Percentiles rank a stretch among this genome's conserved stretches.
Evolutionary conservation across 2,113 vertebrate species (phyloP).

Genomic region (Hipposideros armiger): DNA sequence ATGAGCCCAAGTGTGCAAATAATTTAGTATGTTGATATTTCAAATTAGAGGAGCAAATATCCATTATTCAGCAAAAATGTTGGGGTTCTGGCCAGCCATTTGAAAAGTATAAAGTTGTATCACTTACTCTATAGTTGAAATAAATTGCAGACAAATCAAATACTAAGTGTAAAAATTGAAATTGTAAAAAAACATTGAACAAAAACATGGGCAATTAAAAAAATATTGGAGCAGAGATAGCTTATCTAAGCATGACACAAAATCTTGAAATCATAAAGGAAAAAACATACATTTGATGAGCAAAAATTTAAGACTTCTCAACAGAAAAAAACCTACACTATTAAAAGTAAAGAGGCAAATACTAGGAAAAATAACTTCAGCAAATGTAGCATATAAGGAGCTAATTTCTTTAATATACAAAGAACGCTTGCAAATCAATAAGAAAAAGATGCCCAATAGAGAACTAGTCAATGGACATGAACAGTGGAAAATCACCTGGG

Average conservation of each 20-base stretch:
- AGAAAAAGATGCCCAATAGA: neutral
- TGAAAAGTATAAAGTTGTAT: slow-evolving; percentile 23
- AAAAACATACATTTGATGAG: neutral
- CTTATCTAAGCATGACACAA: slow-evolving; percentile 3
- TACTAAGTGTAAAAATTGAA: neutral
- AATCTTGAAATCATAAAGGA: slow-evolving; percentile 41
- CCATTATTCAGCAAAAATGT: neutral
- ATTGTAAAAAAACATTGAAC: neutral
- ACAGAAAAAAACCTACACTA: neutral
- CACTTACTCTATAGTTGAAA: neutral
- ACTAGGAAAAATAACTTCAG: neutral
- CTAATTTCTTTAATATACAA: slow-evolving; percentile 8
- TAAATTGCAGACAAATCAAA: neutral
- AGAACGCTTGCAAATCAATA: neutral
- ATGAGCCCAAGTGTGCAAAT: neutral
- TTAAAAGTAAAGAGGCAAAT: neutral
- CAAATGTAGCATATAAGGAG: neutral
- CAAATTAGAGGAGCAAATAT: slow-evolving; percentile 37
- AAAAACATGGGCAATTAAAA: slow-evolving; percentile 1
- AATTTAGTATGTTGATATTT: slow-evolving; percentile 1
- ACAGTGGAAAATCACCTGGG: neutral
- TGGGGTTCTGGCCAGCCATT: neutral
- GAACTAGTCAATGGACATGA: neutral
- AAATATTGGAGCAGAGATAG: neutral
- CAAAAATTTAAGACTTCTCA: slow-evolving; percentile 3